Conservation (phyloP, 2,113 vertebrate species). For the Oxyruncus cristatus region DNA sequence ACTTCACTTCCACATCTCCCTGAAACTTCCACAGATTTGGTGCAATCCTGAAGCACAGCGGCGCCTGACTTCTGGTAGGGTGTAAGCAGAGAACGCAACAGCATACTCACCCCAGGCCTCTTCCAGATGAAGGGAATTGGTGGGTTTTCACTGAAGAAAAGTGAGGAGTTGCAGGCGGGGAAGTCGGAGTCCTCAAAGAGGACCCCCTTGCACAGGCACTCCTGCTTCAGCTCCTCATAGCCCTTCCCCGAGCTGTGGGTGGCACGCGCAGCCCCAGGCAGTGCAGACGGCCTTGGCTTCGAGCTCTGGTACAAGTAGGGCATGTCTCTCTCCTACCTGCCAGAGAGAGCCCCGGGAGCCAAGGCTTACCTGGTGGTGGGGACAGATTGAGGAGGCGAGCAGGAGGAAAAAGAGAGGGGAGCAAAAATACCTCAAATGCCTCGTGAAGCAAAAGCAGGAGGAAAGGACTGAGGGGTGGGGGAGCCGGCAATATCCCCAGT, state of each 20-base stretch:
- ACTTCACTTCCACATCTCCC: rapidly evolving
- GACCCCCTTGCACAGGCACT: slow-evolving; percentile 71
- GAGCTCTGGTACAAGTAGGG: slow-evolving; percentile 65
- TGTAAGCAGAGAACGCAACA: rapidly evolving
- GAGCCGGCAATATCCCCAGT: background rate
- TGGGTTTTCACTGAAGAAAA: slow-evolving; percentile 87
- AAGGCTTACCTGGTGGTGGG: background rate
- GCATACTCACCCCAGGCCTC: slow-evolving; percentile 81
- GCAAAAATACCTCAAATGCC: background rate
- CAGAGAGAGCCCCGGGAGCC: background rate
- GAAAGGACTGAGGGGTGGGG: background rate
- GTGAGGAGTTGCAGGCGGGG: slow-evolving; percentile 77
- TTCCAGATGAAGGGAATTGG: slow-evolving; percentile 88
- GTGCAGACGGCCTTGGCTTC: background rate
- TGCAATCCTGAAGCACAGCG: background rate
- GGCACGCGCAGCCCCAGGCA: background rate
- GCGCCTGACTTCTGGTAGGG: rapidly evolving
- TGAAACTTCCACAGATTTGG: rapidly evolving
- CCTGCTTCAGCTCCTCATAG: slow-evolving; percentile 80
- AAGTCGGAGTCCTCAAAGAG: slow-evolving; percentile 92
- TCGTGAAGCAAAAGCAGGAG: background rate
- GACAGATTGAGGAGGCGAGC: background rate
- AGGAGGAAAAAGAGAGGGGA: background rate
- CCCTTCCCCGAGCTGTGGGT: slow-evolving; percentile 78
- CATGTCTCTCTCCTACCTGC: slow-evolving; percentile 66